Base-by-base conservation (phyloP, 2,888 invertebrate genomes). In the Petrolisthes cinctipes region DNA sequence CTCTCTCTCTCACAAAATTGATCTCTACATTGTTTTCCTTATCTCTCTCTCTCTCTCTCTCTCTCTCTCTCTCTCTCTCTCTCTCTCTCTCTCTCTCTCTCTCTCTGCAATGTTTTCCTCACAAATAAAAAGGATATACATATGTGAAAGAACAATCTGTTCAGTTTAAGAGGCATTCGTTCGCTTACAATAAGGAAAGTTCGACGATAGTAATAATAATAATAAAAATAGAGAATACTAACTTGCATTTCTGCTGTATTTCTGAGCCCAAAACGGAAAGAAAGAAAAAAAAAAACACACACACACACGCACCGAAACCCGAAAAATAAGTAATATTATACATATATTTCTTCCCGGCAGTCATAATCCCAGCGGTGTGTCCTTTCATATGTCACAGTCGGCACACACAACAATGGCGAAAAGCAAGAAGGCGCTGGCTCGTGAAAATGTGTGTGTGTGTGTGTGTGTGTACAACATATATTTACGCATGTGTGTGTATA, bases 331-430 rank as follows among this genome's bases (percentile, higher is more conserved):
- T 9, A 61, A 61, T 61, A 61, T 61, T 61, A 6, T 61, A 9
- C 61, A 6, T 61, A 6, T 61, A 9, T 61, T 14, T 6, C 61
- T 61, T 61, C 61, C 61, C 14, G 61, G 61, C 6, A 14, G 61
- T 9, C 7, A 61, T 61, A 61, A 61, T 20, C n/a, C 71, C 11
- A 20, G 71, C 71, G 71, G 71, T 5, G 5, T n/a, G 17, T n/a
- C 71, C 71, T 71, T 71, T 71, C 71, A 71, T n/a, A 20, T 71
- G 71, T 71, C 17, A 71, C 71, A 71, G 6, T 71, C 71, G n/a
- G n/a, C 11, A 20, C 5, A 17, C 11, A 9, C 61, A 5, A 20
- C 11, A 14, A 71, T n/a, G 6, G n/a, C 17, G 11, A 17, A 71
- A 71, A 71, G 71, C 71, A 71, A 71, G 17, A 71, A 71, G 71